Conservation (phyloP, 2,113 vertebrate species). For the Ictalurus punctatus region DNA sequence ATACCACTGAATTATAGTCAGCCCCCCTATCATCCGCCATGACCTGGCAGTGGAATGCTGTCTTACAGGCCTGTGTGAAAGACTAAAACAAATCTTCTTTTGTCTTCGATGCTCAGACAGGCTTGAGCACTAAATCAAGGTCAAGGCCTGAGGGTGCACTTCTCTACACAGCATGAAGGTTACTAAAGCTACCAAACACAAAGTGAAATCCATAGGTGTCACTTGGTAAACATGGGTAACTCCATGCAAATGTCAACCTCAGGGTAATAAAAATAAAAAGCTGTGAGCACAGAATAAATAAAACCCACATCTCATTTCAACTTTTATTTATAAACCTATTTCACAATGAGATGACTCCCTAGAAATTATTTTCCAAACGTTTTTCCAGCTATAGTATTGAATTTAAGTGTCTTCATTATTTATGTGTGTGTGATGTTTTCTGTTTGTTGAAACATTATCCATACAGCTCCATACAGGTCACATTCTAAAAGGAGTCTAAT, state of each 20-base stretch:
- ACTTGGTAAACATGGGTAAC: not conserved
- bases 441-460: not conserved
- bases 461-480: not conserved
- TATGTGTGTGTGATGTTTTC: not conserved
- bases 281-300: not conserved
- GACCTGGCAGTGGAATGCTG: constrained; percentile 50
- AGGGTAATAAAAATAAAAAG: not conserved
- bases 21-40: constrained; percentile 45
- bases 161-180: constrained; percentile 33
- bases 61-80: constrained; percentile 37
- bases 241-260: not conserved
- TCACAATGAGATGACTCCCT: not conserved
- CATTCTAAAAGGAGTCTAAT: not conserved
- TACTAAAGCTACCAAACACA: constrained; percentile 25
- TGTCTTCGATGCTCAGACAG: constrained; percentile 45
- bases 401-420: not conserved
- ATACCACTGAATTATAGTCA: not conserved
- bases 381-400: not conserved
- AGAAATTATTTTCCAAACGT: not conserved
- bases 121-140: constrained; percentile 41
- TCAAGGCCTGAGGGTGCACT: constrained; percentile 31
- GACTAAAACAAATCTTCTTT: constrained; percentile 43
- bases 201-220: not conserved
- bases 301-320: not conserved
- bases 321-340: not conserved